Base-by-base conservation (phyloP, 30 jellyfish, hydroid and myxozoan species). In the Aurelia aurita region DNA sequence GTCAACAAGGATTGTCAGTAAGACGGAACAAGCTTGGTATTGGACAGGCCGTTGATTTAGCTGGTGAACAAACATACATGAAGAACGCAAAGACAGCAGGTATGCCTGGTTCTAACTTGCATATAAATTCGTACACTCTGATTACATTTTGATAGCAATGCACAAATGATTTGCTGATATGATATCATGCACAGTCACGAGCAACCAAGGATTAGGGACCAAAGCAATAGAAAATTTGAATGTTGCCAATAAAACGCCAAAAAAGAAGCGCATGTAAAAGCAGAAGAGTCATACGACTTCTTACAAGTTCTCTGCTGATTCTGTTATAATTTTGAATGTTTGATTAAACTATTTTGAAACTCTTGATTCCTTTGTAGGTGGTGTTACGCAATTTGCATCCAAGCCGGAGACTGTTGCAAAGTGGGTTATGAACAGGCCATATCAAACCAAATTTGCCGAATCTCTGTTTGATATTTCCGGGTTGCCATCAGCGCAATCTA, bases 391-490 rank as follows among this genome's bases (percentile, higher is more conserved):
- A 46, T 61, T 80, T 34, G 82, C 83, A 43, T 19, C 81, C 35
- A 63, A 53, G 46, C 74, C 8, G n/a, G 69, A 60, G 16, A 80
- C 90, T 22, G 90, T 80, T 46, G 82, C 61, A 64, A 80, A 80
- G 74, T 80, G 81, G 73, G 90, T 80, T 15, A 80, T 62, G 90
- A 61, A 80, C 45, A 65, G 90, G 32, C 83, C 90, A 21, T 80
- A 22, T 57, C 90, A 39, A 64, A 18, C 81, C 44, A 62, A 51
- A 27, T 51, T 80, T 64, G 62, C 72, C 0, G 90, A 64, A 43
- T 80, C 82, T n/a, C 59, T 76, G 76, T 16, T 55, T 53, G 79
- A 76, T 18, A 76, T 76, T 10, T 25, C 77, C 8, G 87, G 58
- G 27, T 8, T 76, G 25, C 57, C 15, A 11, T 22, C 62, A 18